Conservation (phyloP, 1,140 invertebrate species). For the Parasteatoda tepidariorum region DNA sequence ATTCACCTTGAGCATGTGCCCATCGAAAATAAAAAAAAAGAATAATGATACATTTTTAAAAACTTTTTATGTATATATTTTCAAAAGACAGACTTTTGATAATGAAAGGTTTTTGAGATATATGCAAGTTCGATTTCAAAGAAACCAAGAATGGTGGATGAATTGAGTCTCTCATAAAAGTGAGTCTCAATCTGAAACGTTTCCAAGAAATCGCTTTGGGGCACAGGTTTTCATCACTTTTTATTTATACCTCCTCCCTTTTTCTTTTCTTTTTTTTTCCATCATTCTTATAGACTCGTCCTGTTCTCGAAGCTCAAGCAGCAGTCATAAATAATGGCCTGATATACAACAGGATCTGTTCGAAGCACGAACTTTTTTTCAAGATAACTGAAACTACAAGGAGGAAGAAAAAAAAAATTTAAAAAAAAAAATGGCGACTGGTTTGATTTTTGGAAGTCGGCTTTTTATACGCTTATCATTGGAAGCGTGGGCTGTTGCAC, state of each 20-base stretch:
- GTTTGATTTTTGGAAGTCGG: conserved; percentile 2
- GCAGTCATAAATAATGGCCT: conserved; percentile 50
- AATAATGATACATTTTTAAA: no score
- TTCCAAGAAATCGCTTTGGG: not conserved
- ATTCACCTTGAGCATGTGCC: no score
- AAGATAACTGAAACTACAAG: not conserved
- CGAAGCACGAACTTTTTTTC: conserved; percentile 3
- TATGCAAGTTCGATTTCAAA: no score
- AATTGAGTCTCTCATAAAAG: no score
- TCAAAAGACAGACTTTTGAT: no score
- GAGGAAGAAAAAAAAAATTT: not conserved
- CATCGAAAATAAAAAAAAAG: no score
- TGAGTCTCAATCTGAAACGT: not conserved
- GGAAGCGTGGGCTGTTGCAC: not conserved
- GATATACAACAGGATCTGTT: conserved; percentile 46
- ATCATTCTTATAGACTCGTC: not conserved
- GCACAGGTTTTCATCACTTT: conserved; percentile 45
- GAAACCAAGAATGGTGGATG: no score
- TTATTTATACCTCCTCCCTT: not conserved
- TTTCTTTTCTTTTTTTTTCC: not conserved
- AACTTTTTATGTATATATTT: no score
- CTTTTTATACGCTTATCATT: not conserved
- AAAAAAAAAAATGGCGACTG: conserved; percentile 3
- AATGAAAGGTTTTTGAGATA: no score
- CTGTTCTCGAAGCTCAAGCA: conserved; percentile 6